These are phyloP conservation scores for Cybosia mesomella DNA, from an alignment of 2,888 invertebrate genomes.

Conservation along the genomic window DNA sequence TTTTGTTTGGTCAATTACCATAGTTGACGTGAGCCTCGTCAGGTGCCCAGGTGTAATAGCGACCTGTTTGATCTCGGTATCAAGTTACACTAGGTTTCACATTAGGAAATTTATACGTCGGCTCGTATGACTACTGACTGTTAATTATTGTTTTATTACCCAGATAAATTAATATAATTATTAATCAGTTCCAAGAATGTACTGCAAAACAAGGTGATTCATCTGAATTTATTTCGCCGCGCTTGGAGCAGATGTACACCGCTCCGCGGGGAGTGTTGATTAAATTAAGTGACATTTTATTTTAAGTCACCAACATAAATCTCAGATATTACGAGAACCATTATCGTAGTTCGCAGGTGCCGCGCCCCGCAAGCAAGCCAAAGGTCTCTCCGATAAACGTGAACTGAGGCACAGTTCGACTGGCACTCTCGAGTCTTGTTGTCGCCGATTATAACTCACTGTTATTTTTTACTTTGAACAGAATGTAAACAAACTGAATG, in stretches of 20 bases:
- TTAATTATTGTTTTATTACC: conserved; percentile 84
- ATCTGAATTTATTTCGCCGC: conserved; percentile 70
- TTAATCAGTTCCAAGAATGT: conserved; percentile 81
- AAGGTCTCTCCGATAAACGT: conserved; percentile 69
- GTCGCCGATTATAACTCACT: conserved; percentile 44
- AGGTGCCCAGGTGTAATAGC: conserved; percentile 81
- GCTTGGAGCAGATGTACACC: conserved; percentile 66
- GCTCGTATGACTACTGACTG: conserved; percentile 83
- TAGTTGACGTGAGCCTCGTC: conserved; percentile 73
- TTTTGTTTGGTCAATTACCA: conserved; percentile 75
- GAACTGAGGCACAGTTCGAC: conserved; percentile 67
- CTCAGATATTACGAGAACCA: conserved; percentile 73
- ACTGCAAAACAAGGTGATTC: conserved; percentile 85
- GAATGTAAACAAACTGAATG: conserved; percentile 39
- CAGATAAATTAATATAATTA: conserved; percentile 83
- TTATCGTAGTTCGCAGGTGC: conserved; percentile 72
- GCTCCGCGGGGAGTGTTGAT: conserved; percentile 77
- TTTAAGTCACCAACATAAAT: conserved; percentile 80
- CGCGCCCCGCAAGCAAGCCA: conserved; percentile 60
- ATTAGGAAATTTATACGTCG: conserved; percentile 86
- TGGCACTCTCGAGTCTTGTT: conserved; percentile 40
- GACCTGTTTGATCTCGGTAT: conserved; percentile 77
- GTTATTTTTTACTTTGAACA: conserved; percentile 34
- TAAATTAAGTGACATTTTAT: conserved; percentile 84
- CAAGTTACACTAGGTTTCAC: conserved; percentile 85